Evolutionary conservation across 2,797 vertebrate species (phyloP), one percentile per base, ranked within the genome.

Genomic region (Hoplostethus mediterraneus): DNA sequence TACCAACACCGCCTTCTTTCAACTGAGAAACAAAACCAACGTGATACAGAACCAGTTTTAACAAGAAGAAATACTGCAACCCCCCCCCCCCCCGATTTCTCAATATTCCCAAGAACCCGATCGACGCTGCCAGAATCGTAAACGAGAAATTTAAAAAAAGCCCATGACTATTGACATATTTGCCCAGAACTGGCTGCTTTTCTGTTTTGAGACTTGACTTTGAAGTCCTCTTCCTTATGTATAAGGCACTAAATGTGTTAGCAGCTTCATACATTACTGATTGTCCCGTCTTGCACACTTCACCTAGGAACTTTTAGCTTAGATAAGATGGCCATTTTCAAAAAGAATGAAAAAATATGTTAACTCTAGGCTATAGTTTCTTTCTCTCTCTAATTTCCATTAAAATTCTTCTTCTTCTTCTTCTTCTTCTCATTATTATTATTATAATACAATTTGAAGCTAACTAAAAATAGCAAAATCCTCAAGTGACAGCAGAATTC

Each of bases 21-120:
- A 36, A 6, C 33, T 36, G 6, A 36, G 33, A 36, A 36, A 36
- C 33, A 36, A 54, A 25, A 66, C 75, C 66, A 54, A 30, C 71
- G 16, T 63, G n/a, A 6, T 2, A 17, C n/a, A 12, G 21, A 2
- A 1, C 25, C 60, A 40, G 10, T 57, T 54, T 60, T 3, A 54
- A 48, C 33, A 55, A 30, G 45, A 61, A 47, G 47, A 14, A 48
- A 47, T 57, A 11, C 8, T 52, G 16, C 11, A 17, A 36, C 38
- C 6, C 33, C 2, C 48, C 2, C 54, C 38, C 6, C 33, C 2
- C 48, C 2, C 54, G 17, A 55, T 64, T 0, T 36, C 33, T 36
- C 61, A 56, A 61, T 42, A 56, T 8, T n/a, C 40, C 59, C n/a
- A 70, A 67, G 57, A 66, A 64, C n/a, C 42, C 59, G 65, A 65